Evolutionary conservation across 2,113 vertebrate genomes (phyloP).

Genomic region (Phaethon lepturus): DNA sequence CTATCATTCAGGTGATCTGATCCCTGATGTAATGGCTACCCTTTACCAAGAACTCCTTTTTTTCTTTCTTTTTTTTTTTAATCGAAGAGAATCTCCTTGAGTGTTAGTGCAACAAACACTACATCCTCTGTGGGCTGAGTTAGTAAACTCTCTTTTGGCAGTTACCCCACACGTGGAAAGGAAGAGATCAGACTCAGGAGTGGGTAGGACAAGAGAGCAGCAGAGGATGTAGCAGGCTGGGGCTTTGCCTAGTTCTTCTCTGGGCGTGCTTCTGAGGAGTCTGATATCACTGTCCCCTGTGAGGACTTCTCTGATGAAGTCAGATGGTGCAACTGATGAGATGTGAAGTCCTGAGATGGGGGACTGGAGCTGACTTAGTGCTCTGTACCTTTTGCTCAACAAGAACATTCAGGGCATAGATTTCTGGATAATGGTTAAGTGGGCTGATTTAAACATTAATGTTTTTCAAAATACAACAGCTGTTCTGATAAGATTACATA

Average conservation of each 20-base stretch:
- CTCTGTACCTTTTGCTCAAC: not conserved
- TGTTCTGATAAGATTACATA: not conserved
- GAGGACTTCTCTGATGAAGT: not conserved
- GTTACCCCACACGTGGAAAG: not conserved
- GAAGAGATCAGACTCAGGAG: too few species aligned
- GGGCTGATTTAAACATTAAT: not conserved
- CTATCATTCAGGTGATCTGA: not conserved
- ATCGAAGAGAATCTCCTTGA: not conserved
- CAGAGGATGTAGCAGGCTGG: not conserved
- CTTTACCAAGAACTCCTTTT: not conserved
- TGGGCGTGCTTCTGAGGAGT: not conserved
- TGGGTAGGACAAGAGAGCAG: not conserved
- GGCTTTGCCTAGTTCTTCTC: not conserved
- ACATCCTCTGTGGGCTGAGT: too few species aligned
- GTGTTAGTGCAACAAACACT: not conserved
- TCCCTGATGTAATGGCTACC: not conserved
- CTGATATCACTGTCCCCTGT: not conserved
- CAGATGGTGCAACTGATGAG: not conserved
- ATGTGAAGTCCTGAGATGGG: not conserved
- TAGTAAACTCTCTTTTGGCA: not conserved
- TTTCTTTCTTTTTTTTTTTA: too few species aligned
- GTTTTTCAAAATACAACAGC: not conserved
- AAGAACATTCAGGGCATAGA: not conserved
- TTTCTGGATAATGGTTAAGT: not conserved
- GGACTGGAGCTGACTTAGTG: not conserved